A percentile compares a stretch with the other conserved stretches of the same genome.
phyloP scores from a whole-genome alignment of 2,888 invertebrate species.

The Erebia palarica region DNA sequence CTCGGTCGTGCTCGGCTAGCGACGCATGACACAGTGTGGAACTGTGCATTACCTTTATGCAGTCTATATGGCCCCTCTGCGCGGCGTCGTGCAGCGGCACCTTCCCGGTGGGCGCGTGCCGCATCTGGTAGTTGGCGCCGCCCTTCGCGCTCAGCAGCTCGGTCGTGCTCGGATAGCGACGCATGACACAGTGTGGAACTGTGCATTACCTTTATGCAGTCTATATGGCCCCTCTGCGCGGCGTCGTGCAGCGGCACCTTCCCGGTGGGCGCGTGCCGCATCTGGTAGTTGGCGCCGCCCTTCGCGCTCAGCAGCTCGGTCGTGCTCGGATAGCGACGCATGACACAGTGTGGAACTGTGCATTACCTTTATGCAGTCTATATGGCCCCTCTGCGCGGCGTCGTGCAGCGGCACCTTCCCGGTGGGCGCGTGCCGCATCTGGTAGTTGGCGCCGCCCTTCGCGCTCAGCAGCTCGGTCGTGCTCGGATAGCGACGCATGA shows the following conservation, averaged over 20 bases:
- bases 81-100: conserved; percentile 96
- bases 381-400: conserved; percentile 91
- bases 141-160: conserved; percentile 88
- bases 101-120: conserved; percentile 92
- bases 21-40: too few relatives aligned
- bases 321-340: conserved; percentile 82
- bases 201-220: conserved; percentile 85
- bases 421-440: conserved; percentile 91
- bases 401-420: conserved; percentile 95
- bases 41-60: conserved; percentile 80
- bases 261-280: conserved; percentile 91
- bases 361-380: conserved; percentile 87
- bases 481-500: conserved; percentile 73
- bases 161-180: conserved; percentile 85
- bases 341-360: too few relatives aligned
- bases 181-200: too few relatives aligned
- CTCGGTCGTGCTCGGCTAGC: conserved; percentile 87
- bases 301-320: conserved; percentile 87
- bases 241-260: conserved; percentile 96
- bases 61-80: conserved; percentile 89
- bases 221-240: conserved; percentile 90
- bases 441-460: conserved; percentile 91
- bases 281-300: conserved; percentile 93
- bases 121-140: conserved; percentile 92
- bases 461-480: conserved; percentile 89